A percentile compares a stretch with the other conserved stretches of the same genome.
Evolutionary conservation across 2,888 invertebrate species (phyloP).

Genomic region (Drosophila helvetica): DNA sequence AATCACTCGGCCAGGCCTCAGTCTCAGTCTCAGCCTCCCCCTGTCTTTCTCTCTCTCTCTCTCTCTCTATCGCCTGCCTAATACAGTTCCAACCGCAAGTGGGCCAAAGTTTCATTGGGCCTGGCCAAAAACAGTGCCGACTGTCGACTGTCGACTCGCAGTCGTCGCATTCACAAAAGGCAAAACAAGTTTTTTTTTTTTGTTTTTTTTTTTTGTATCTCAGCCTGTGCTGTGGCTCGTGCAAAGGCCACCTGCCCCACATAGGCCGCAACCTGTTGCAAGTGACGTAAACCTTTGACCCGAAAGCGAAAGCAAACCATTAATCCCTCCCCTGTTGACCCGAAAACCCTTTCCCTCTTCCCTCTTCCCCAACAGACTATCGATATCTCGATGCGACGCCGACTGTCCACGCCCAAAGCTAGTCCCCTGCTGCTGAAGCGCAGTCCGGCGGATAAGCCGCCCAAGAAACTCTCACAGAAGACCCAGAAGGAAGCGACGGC

Average conservation of each 20-base stretch:
- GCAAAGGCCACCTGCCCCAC: slow-evolving; percentile 75
- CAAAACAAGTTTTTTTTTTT: slow-evolving; percentile 65
- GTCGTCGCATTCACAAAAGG: slow-evolving; percentile 45
- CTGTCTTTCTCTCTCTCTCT: neutral
- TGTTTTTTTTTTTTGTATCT: slow-evolving; percentile 32
- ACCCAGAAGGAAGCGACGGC: slow-evolving; percentile 81
- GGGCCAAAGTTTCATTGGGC: slow-evolving; percentile 48
- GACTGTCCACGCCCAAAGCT: slow-evolving; percentile 90
- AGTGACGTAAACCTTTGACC: slow-evolving; percentile 62
- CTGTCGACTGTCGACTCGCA: slow-evolving; percentile 20
- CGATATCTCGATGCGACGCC: slow-evolving; percentile 89
- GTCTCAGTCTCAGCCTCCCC: neutral
- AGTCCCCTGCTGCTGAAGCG: slow-evolving; percentile 87
- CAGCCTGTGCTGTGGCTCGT: slow-evolving; percentile 40
- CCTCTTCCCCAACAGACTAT: slow-evolving; percentile 59
- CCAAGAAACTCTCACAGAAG: slow-evolving; percentile 73
- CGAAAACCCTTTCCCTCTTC: no score
- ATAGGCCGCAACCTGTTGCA: slow-evolving; percentile 67
- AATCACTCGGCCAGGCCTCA: slow-evolving; percentile 10
- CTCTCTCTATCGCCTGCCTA: slow-evolving; percentile 23
- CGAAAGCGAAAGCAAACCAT: slow-evolving; percentile 45
- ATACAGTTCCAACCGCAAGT: slow-evolving; percentile 51
- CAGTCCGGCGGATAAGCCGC: slow-evolving; percentile 84
- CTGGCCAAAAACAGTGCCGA: slow-evolving; percentile 43
- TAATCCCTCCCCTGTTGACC: slow-evolving; percentile 6